phyloP scores from a whole-genome alignment of 2,797 vertebrate genomes.

The Hybognathus amarus region DNA sequence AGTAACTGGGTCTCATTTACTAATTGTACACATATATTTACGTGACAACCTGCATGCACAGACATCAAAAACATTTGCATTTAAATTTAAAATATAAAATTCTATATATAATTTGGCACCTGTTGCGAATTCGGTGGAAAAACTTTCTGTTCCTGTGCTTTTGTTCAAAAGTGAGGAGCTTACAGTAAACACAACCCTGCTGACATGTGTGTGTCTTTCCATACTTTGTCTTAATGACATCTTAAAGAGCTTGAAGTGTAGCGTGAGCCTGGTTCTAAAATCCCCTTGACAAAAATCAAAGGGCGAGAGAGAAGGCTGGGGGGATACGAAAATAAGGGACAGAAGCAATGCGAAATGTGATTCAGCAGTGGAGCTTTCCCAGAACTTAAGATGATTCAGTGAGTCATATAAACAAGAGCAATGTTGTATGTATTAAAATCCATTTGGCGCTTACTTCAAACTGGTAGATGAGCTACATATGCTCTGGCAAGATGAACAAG shows the following conservation, averaged over 20 bases:
- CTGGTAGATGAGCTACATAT: constrained; percentile 52
- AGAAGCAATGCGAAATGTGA: constrained; percentile 42
- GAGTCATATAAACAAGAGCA: constrained; percentile 59
- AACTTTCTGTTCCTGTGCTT: not conserved
- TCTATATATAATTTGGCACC: not conserved
- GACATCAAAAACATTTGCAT: not conserved
- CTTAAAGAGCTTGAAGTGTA: constrained; percentile 15
- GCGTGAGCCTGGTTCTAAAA: constrained; percentile 10
- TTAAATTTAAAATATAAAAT: not conserved
- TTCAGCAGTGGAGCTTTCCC: constrained; percentile 51
- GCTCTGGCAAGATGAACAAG: constrained; percentile 48
- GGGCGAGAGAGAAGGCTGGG: not conserved
- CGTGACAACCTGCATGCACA: not conserved
- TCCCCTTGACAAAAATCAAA: constrained; percentile 15
- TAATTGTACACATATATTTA: not conserved
- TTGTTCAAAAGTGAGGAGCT: not conserved
- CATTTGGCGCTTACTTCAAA: constrained; percentile 50
- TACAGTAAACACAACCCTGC: not conserved
- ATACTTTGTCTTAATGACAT: constrained; percentile 28
- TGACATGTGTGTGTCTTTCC: constrained; percentile 18
- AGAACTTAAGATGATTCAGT: constrained; percentile 54
- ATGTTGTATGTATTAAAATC: constrained; percentile 51
- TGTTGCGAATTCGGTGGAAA: constrained; percentile 2
- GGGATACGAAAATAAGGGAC: constrained; percentile 23
- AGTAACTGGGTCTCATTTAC: not conserved